Percentiles rank a stretch among this genome's conserved stretches.
Evolutionary conservation across 2,113 vertebrate genomes (phyloP).

Genomic region (Oenanthe melanoleuca): DNA sequence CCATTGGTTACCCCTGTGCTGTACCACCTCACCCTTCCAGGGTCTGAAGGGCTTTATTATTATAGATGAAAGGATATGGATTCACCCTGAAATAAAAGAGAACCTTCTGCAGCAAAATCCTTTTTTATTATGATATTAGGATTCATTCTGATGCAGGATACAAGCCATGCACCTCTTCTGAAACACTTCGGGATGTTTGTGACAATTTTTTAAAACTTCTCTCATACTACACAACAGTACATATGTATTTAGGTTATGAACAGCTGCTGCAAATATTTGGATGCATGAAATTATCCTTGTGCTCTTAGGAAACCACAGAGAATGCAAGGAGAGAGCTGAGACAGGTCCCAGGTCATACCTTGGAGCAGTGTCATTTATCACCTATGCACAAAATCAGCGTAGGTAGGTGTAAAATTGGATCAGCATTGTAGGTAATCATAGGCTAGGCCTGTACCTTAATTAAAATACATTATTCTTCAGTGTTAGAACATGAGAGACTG

Average conservation of each 20-base stretch:
- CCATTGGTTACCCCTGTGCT: background rate
- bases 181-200: background rate
- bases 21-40: background rate
- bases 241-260: background rate
- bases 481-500: background rate
- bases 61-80: background rate
- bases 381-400: background rate
- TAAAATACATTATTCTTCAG: background rate
- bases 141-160: background rate
- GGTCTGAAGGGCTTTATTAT: background rate
- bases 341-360: background rate
- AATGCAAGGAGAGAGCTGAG: background rate
- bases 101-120: background rate
- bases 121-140: background rate
- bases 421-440: background rate
- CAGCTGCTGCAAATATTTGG: background rate
- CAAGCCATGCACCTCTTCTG: background rate
- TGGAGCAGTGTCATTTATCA: background rate
- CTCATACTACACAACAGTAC: background rate
- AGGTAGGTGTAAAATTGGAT: background rate
- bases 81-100: background rate
- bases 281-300: background rate
- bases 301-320: background rate
- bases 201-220: background rate
- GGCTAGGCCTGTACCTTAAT: background rate